Evolutionary conservation across 2,888 invertebrate species (phyloP).

Genomic region (Megaustenia siamemsis): DNA sequence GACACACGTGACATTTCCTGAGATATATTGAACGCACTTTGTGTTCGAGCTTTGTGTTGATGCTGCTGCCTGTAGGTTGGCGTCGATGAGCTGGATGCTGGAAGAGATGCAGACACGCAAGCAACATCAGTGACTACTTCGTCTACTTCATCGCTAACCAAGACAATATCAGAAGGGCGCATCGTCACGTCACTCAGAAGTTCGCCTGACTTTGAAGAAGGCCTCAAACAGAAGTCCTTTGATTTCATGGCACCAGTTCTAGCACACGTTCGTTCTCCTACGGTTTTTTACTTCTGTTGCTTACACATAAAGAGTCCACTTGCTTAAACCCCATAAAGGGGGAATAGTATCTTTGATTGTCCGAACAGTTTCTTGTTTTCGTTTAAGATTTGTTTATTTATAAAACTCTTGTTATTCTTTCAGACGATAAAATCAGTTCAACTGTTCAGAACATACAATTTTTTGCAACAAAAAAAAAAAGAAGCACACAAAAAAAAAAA

Average conservation of each 20-base stretch:
- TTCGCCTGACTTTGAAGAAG: not conserved
- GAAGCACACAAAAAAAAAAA: not conserved
- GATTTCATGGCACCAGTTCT: slow-evolving; percentile 1
- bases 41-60: not conserved
- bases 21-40: not conserved
- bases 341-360: too few relatives aligned
- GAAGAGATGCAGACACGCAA: too few relatives aligned
- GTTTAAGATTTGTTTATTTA: too few relatives aligned
- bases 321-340: too few relatives aligned
- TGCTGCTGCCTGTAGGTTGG: not conserved
- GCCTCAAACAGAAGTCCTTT: not conserved
- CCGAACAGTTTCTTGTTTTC: too few relatives aligned
- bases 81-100: not conserved
- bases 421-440: not conserved
- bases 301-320: too few relatives aligned
- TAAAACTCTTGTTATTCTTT: too few relatives aligned
- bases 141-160: not conserved
- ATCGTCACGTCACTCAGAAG: not conserved
- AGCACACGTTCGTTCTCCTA: too few relatives aligned
- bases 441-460: not conserved
- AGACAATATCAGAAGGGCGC: not conserved
- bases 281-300: too few relatives aligned
- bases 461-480: not conserved
- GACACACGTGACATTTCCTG: not conserved
- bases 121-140: not conserved